Percentiles rank a stretch among this genome's conserved stretches.
Evolutionary conservation across 1,140 invertebrate genomes (phyloP).

Genomic region (Drosophila kikkawai): DNA sequence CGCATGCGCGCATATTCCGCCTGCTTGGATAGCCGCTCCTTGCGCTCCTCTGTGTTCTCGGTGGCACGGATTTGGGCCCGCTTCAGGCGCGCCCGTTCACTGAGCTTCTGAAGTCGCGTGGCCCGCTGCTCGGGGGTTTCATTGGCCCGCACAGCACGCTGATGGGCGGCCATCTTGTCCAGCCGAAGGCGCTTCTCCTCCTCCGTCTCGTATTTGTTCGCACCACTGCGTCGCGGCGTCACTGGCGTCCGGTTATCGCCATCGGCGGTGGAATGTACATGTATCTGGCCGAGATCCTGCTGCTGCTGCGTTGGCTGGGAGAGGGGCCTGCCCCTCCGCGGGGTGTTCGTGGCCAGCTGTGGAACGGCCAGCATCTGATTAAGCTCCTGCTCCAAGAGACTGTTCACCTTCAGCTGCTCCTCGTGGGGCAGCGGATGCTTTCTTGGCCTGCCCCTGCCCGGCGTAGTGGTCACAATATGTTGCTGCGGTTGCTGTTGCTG

Average conservation of each 20-base stretch:
- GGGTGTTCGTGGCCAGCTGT: conserved; percentile 42
- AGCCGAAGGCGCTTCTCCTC: conserved; percentile 78
- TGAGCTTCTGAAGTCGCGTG: conserved; percentile 82
- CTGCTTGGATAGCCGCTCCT: conserved; percentile 77
- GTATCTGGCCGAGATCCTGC: conserved; percentile 52
- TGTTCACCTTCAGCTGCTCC: conserved; percentile 73
- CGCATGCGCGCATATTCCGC: conserved; percentile 82
- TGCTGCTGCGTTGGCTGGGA: conserved; percentile 39
- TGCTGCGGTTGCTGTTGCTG: conserved; percentile 34
- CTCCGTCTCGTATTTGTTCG: conserved; percentile 79
- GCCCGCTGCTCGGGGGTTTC: conserved; percentile 86
- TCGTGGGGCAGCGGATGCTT: conserved; percentile 55
- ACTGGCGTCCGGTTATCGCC: conserved; percentile 39
- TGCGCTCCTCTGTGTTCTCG: conserved; percentile 78
- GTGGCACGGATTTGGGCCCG: conserved; percentile 78
- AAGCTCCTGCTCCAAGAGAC: conserved; percentile 76
- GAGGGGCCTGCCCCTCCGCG: conserved; percentile 48
- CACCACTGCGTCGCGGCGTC: conserved; percentile 62
- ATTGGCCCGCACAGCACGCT: conserved; percentile 85
- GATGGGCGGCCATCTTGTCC: conserved; percentile 85
- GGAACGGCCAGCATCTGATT: conserved; percentile 80
- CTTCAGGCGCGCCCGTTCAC: conserved; percentile 79
- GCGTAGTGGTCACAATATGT: conserved; percentile 55
- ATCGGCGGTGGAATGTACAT: conserved; percentile 79
- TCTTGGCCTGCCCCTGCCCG: conserved; percentile 75